These are phyloP conservation scores for Coluber constrictor DNA, from an alignment of 2,797 vertebrate genomes.

Conservation along the genomic window DNA sequence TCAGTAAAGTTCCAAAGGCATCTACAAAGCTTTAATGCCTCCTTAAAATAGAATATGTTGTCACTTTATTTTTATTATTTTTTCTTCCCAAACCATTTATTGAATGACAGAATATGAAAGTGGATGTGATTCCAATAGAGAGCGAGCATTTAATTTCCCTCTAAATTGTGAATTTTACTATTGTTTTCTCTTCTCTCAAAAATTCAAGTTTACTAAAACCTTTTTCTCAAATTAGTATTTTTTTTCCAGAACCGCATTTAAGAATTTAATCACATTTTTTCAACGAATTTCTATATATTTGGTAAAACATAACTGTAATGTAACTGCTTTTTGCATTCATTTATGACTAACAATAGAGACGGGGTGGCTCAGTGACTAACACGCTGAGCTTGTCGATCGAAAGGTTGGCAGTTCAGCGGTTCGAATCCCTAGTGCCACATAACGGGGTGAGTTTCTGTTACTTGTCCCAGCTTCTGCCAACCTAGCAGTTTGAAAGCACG, in stretches of 20 bases:
- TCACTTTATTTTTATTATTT: not conserved
- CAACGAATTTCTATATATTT: not conserved
- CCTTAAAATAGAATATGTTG: not conserved
- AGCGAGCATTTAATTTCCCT: not conserved
- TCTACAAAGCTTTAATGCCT: not conserved
- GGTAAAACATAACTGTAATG: not conserved
- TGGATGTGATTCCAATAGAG: not conserved
- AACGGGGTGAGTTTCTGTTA: too few species aligned
- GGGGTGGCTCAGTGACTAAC: too few species aligned
- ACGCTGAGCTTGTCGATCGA: too few species aligned
- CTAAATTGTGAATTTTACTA: not conserved
- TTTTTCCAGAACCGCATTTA: not conserved
- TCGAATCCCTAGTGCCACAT: too few species aligned
- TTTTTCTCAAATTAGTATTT: not conserved
- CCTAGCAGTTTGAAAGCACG: too few species aligned
- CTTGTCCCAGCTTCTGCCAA: too few species aligned
- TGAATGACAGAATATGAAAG: not conserved
- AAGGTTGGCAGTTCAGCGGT: too few species aligned
- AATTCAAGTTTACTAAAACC: not conserved
- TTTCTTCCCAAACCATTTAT: not conserved
- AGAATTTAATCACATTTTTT: not conserved
- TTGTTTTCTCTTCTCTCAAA: not conserved
- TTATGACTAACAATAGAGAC: not conserved
- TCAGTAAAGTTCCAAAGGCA: not conserved
- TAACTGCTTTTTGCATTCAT: not conserved